These are phyloP conservation scores for Adoxophyes honmai DNA, from an alignment of 1,140 invertebrate genomes.

Conservation along the genomic window DNA sequence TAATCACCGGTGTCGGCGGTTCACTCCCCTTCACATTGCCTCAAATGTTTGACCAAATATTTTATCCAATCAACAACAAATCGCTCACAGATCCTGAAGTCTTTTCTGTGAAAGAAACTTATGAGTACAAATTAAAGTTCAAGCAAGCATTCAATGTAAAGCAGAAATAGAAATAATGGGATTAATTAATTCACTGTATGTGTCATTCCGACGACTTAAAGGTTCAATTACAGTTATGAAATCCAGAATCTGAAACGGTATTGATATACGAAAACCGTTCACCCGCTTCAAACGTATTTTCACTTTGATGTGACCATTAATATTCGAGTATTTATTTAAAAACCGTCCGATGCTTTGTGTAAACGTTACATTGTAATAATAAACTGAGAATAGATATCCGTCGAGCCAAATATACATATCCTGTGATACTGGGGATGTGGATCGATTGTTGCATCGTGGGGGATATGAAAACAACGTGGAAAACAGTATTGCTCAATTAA, in stretches of 20 bases:
- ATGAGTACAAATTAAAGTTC: too few relatives aligned
- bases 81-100: too few relatives aligned
- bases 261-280: conserved; percentile 2
- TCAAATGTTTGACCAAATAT: neutral
- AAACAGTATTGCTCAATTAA: neutral
- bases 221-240: neutral
- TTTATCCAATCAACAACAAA: neutral
- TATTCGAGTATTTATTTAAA: conserved; percentile 11
- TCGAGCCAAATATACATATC: conserved; percentile 8
- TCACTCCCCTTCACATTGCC: conserved; percentile 25
- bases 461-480: neutral
- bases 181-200: too few relatives aligned
- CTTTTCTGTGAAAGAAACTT: too few relatives aligned
- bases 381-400: conserved; percentile 12
- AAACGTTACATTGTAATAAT: conserved; percentile 13
- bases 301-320: conserved; percentile 13
- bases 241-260: neutral
- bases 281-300: conserved; percentile 6
- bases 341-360: conserved; percentile 4
- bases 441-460: neutral
- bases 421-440: neutral
- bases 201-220: too few relatives aligned
- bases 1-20: conserved; percentile 38
- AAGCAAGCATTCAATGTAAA: too few relatives aligned
- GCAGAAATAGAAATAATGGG: too few relatives aligned